These are phyloP conservation scores for Sisyra terminalis DNA, from an alignment of 2,888 invertebrate genomes.

Conservation along the genomic window DNA sequence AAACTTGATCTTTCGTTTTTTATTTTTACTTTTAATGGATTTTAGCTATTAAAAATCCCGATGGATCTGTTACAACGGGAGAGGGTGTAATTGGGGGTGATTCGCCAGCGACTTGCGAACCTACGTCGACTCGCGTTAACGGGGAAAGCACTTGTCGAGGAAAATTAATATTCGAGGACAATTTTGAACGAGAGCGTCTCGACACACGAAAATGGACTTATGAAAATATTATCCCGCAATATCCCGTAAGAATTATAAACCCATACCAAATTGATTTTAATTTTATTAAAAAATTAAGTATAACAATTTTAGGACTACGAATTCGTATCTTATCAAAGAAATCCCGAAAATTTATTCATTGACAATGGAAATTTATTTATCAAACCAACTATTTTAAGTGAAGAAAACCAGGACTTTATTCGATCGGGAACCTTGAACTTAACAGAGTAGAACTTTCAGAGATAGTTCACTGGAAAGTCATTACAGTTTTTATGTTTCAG, in stretches of 20 bases:
- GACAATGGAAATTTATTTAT: slow-evolving; percentile 38
- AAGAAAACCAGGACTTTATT: slow-evolving; percentile 32
- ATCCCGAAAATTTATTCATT: slow-evolving; percentile 33
- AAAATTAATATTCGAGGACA: slow-evolving; percentile 43
- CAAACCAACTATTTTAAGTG: slow-evolving; percentile 36
- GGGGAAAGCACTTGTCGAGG: slow-evolving; percentile 28
- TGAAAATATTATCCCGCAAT: slow-evolving; percentile 35
- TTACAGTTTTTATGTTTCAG: slow-evolving; percentile 17
- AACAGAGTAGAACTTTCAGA: slow-evolving; percentile 13
- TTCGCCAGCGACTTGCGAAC: slow-evolving; percentile 1
- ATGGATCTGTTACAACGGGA: neutral
- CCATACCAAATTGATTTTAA: slow-evolving; percentile 5
- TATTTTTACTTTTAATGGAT: neutral
- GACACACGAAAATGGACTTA: slow-evolving; percentile 36
- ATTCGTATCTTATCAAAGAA: slow-evolving; percentile 47
- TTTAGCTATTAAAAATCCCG: neutral
- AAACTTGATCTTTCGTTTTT: neutral
- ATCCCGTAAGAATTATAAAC: slow-evolving; percentile 34
- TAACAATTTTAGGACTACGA: slow-evolving; percentile 40
- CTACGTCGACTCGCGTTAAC: slow-evolving; percentile 14
- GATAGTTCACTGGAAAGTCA: neutral
- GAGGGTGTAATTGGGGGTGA: neutral
- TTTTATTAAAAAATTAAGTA: slow-evolving; percentile 7
- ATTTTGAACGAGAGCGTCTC: slow-evolving; percentile 30
- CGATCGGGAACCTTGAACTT: slow-evolving; percentile 21